A percentile compares a stretch with the other conserved stretches of the same genome.
These are phyloP conservation scores for Heteromurus nitidus DNA, from an alignment of 2,888 invertebrate genomes.

Conservation along the genomic window DNA sequence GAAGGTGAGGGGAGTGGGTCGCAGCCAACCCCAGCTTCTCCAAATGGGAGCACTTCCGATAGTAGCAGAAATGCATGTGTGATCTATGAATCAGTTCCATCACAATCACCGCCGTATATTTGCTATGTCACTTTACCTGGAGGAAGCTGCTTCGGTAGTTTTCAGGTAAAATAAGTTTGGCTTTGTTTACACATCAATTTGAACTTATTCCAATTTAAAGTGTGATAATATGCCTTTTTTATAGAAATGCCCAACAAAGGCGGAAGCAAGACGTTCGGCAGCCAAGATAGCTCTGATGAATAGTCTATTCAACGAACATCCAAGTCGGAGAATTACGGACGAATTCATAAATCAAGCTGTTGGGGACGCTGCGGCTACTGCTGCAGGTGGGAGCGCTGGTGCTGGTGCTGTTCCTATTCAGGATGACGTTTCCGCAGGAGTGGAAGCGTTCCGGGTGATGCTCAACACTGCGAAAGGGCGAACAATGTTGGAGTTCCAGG, in stretches of 20 bases:
- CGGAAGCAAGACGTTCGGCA: constrained; percentile 93
- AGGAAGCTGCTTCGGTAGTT: constrained; percentile 96
- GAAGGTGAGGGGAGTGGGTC: constrained; percentile 20
- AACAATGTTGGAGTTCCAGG: constrained; percentile 97
- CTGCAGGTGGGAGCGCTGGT: constrained; percentile 18
- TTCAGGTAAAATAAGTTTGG: constrained; percentile 81
- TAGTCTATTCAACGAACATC: constrained; percentile 97
- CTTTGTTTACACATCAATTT: constrained; percentile 22
- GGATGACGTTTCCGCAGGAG: constrained; percentile 77
- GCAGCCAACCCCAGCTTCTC: constrained; percentile 12
- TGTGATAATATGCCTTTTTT: constrained; percentile 67
- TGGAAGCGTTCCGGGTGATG: constrained; percentile 82
- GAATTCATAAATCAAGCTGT: constrained; percentile 96
- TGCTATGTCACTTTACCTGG: constrained; percentile 96
- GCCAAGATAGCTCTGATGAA: constrained; percentile 98
- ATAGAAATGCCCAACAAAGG: constrained; percentile 95
- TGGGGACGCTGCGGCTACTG: constrained; percentile 89
- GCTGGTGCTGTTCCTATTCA: not conserved
- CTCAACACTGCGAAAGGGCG: constrained; percentile 82
- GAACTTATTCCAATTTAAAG: too few relatives aligned
- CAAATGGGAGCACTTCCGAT: not conserved
- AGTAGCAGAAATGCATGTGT: constrained; percentile 80
- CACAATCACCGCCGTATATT: constrained; percentile 91
- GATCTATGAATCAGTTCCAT: constrained; percentile 95
- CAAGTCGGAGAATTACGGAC: constrained; percentile 92